Evolutionary conservation across 2,797 vertebrate species (phyloP), one percentile per base, ranked within the genome.

Genomic region (Morelia viridis): DNA sequence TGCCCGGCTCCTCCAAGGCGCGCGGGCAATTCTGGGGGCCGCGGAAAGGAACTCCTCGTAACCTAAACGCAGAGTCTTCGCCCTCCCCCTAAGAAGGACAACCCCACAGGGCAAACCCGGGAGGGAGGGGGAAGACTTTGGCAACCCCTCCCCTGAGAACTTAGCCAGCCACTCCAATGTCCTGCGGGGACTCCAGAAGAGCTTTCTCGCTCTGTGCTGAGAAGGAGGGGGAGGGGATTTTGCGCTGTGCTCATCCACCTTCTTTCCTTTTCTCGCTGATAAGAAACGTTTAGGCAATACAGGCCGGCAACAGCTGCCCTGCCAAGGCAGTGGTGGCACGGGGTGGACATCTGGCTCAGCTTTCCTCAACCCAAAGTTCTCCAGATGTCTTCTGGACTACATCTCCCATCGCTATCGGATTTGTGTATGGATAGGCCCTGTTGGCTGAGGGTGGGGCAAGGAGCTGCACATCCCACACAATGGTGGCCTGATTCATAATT

Each of bases 1-100:
- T 24, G 31, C 56, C 62, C 5, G 89, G 65, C n/a, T 61, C 28
- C 84, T 22, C 5, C 35, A 31, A 60, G 65, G 92, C 83, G 93
- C 10, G 71, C 90, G 15, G 84, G 88, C 93, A 89, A 87, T 0
- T 93, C 1, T 93, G 92, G 90, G 94, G 93, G 94, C 56, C 12
- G 93, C 93, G 86, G 95, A 92, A 90, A 91, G 86, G 87, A 91
- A 90, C 88, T 61, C 88, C 56, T 76, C 90, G 60, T 61, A 91
- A 65, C 41, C 84, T 50, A 11, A 80, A 19, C 71, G 19, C 41
- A 10, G 35, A 80, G 31, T 58, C 50, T 85, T 15, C 15, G 22
- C 28, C 41, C 26, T 57, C 56, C 85, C 90, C 50, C 7, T 1
- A 7, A 13, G 31, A 58, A 12, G 24, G 9, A 76, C n/a, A 89